phyloP scores from a whole-genome alignment of 2,888 invertebrate genomes.

The Tetranychus truncatus region DNA sequence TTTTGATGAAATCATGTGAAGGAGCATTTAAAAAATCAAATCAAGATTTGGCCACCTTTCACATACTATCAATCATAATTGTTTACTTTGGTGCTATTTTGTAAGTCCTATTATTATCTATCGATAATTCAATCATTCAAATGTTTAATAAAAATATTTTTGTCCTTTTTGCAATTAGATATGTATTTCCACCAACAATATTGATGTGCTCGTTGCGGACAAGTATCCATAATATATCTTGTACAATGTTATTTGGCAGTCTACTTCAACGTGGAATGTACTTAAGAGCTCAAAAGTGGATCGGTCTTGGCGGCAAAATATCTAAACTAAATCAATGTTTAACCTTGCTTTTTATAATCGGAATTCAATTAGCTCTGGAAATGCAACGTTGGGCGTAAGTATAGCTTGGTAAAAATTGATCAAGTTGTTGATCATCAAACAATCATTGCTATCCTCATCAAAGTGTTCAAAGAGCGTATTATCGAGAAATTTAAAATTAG shows the following conservation, averaged over 20 bases:
- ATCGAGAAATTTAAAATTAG: no score
- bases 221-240: slow-evolving; percentile 17
- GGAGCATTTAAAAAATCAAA: slow-evolving; percentile 22
- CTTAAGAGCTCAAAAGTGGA: slow-evolving; percentile 16
- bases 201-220: slow-evolving; percentile 16
- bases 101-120: slow-evolving; percentile 8
- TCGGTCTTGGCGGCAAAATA: slow-evolving; percentile 21
- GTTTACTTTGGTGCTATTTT: slow-evolving; percentile 23
- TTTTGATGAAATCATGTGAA: slow-evolving; percentile 26
- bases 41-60: slow-evolving; percentile 21
- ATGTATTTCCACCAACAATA: slow-evolving; percentile 15
- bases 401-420: no score
- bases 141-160: neutral
- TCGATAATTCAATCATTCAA: neutral
- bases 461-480: no score
- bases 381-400: slow-evolving; percentile 24
- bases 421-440: no score
- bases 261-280: slow-evolving; percentile 17
- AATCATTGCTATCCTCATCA: no score
- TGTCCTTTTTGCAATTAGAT: slow-evolving; percentile 5
- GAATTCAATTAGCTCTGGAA: slow-evolving; percentile 26
- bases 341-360: slow-evolving; percentile 25
- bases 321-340: slow-evolving; percentile 25
- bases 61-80: slow-evolving; percentile 23
- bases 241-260: slow-evolving; percentile 18